Evolutionary conservation across 1,140 invertebrate genomes (phyloP), one percentile per base, ranked within the genome.

Genomic region (Cydia amplana): DNA sequence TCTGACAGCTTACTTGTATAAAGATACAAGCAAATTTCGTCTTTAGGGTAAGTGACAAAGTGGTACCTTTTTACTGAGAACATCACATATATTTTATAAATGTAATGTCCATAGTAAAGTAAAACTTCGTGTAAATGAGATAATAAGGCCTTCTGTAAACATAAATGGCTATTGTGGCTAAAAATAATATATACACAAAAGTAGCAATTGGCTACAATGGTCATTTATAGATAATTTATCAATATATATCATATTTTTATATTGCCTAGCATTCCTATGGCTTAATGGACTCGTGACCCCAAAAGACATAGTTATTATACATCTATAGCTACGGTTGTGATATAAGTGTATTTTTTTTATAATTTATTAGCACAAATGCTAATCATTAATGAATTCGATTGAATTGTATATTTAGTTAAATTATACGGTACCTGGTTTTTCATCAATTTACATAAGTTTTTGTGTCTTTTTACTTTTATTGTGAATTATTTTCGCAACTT

Each of bases 291-390:
- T 70, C 28, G 7, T 67, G 65, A 40, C 65, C 65, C 65, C 65
- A 36, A 70, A 70, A 70, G 28, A 43, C 65, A 70, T 70, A 40
- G 65, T 70, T 70, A 70, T 67, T 67, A 32, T 32, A 32, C 25
- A 55, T 9, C 6, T 77, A 10, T 74, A 60, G 51, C 46, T 73
- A 74, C 60, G 77, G 77, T 78, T 78, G 77, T 78, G 77, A 78
- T 72, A 75, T 78, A 63, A 46, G 43, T 74, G 73, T 72, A 46
- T 72, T 36, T 16, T 46, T 32, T 32, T 46, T 74, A 65, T 74
- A 9, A 28, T 74, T 75, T 74, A 64, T 76, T 78, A 32, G 77
- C 77, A 75, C 77, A 78, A 78, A 76, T 78, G 73, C 64, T 78
- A 43, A 74, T 51, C 72, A 72, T 16, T 6, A 43, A 73, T 49